A percentile compares a stretch with the other conserved stretches of the same genome.
Conservation (phyloP, 35 echinoderm and acorn worm species). For the Eucidaris tribuloides region DNA sequence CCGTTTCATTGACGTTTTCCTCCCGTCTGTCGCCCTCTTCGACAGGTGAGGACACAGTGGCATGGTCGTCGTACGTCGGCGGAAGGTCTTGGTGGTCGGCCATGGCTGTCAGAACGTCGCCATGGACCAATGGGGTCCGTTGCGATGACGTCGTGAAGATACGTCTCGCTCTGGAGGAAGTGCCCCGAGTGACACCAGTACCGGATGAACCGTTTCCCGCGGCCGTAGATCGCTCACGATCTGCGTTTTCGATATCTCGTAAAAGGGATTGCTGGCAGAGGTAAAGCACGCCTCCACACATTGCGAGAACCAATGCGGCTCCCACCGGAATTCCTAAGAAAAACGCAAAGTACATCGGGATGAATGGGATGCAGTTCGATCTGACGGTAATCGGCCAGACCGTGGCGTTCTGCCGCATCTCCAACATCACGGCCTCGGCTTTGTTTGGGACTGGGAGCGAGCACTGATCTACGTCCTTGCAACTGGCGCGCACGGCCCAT, state of each 20-base stretch:
- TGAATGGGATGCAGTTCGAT: neutral
- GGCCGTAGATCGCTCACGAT: neutral
- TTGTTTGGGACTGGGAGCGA: slow-evolving; percentile 19
- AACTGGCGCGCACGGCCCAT: neutral
- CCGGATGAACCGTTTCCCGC: neutral
- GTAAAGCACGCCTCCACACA: neutral
- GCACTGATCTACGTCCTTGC: neutral
- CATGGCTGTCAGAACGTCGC: slow-evolving; percentile 11
- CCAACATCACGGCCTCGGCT: neutral
- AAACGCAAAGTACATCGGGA: slow-evolving; percentile 18
- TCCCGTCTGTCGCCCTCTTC: neutral
- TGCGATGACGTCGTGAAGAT: neutral
- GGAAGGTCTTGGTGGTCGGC: slow-evolving; percentile 3
- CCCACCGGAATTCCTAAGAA: neutral
- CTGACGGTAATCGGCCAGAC: slow-evolving; percentile 1
- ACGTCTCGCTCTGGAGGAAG: neutral
- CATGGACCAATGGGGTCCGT: neutral
- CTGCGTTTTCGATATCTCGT: neutral
- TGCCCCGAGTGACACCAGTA: neutral
- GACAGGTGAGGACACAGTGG: neutral
- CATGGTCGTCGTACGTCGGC: neutral
- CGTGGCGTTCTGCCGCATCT: slow-evolving; percentile 2
- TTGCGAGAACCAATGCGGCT: neutral
- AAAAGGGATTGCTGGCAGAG: slow-evolving; percentile 1
- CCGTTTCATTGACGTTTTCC: neutral